These are phyloP conservation scores for Lepetodrilus schrolli DNA, from an alignment of 2,888 invertebrate species.

Conservation along the genomic window DNA sequence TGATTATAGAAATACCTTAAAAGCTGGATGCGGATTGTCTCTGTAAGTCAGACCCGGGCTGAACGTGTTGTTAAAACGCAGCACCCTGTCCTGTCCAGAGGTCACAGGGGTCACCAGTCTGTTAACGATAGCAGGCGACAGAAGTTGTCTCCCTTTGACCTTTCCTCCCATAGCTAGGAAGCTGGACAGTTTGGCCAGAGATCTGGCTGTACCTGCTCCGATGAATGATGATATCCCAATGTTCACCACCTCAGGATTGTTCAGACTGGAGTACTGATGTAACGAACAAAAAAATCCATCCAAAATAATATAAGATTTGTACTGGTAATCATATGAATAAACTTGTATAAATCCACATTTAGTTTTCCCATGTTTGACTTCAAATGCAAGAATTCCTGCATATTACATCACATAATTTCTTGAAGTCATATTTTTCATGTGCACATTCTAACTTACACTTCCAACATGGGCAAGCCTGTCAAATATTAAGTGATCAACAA, in stretches of 20 bases:
- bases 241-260: slow-evolving; percentile 61
- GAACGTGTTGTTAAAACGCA: neutral
- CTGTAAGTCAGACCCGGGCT: neutral
- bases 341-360: no score
- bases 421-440: no score
- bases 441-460: no score
- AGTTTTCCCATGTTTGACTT: no score
- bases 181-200: slow-evolving; percentile 68
- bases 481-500: no score
- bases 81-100: neutral
- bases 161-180: slow-evolving; percentile 65
- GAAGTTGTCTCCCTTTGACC: slow-evolving; percentile 43
- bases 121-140: slow-evolving; percentile 32
- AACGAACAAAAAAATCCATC: neutral
- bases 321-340: no score
- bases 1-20: no score
- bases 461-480: no score
- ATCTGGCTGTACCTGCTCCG: slow-evolving; percentile 67
- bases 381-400: no score
- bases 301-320: no score
- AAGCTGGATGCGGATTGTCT: neutral
- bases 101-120: neutral
- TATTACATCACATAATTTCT: no score
- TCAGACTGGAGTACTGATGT: slow-evolving; percentile 40
- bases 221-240: slow-evolving; percentile 64